Base-by-base conservation (phyloP, 2,797 vertebrate genomes). In the Amphiprion clarkii region DNA sequence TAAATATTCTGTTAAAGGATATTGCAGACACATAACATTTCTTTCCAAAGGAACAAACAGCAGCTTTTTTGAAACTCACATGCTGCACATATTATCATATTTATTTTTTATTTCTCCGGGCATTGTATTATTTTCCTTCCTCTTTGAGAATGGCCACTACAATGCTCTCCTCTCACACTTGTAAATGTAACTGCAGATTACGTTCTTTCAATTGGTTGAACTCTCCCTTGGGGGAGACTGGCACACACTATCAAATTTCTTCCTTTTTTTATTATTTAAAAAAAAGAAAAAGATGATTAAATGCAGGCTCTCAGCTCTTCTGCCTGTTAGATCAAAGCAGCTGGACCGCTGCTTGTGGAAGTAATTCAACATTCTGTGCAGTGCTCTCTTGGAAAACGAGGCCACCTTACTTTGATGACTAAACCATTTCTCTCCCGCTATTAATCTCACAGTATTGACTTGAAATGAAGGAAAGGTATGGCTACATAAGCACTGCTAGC, bases 311-410 rank as follows among this genome's bases (percentile, higher is more conserved):
- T 80, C 21, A 31, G 76, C 66, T 87, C 57, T 75, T 74, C 66
- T 81, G 77, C 77, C 71, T 71, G 82, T 67, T 81, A 87, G 85
- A 91, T 92, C 89, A 93, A 92, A 93, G 87, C 56, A 40, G 59
- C 71, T 55, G 55, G 71, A 77, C 77, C 0, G 1, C 68, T 73
- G 84, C 85, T 70, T 51, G 71, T 59, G 74, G 83, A 87, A 71
- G 75, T 84, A 75, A 85, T 86, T 88, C 71, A 55, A 74, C 74
- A 76, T 80, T 87, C 82, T 78, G 46, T 40, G 56, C 73, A 29
- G 51, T 23, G 46, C 55, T 8, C 71, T 61, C 53, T 64, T 52
- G 39, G 65, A 77, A 89, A 92, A 88, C 3, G 23, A 85, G 89
- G 79, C 73, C 82, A 85, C 78, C 23, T 55, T 33, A 70, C 80